Percentiles rank a stretch among this genome's conserved stretches.
Conservation (phyloP, 2,797 vertebrate genomes). For the Chaetophractus vellerosus region DNA sequence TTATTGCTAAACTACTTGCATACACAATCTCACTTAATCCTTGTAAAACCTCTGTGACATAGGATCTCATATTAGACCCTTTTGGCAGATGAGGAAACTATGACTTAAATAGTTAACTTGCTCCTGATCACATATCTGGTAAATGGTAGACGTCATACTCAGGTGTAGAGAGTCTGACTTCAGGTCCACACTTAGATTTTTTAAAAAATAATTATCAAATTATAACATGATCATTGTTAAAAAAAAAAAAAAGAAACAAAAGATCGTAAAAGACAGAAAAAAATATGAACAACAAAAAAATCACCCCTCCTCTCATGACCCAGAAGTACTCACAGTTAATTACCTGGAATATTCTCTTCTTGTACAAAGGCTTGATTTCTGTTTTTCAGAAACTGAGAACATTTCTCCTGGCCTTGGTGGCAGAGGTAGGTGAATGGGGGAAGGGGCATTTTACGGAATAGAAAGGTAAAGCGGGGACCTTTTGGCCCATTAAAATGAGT, state of each 20-base stretch:
- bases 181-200: neutral
- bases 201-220: neutral
- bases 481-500: constrained; percentile 81
- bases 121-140: neutral
- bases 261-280: neutral
- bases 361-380: neutral
- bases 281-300: neutral
- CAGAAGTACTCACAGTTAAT: neutral
- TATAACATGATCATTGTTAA: neutral
- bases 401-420: neutral
- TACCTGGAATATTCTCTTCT: constrained; percentile 16
- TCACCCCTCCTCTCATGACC: neutral
- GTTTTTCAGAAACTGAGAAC: neutral
- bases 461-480: constrained; percentile 56
- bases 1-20: constrained; percentile 38
- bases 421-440: fast-evolving
- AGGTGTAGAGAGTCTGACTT: neutral
- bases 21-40: constrained; percentile 41
- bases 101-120: neutral
- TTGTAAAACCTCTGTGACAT: neutral
- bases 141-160: neutral
- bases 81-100: neutral
- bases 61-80: neutral
- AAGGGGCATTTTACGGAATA: neutral
- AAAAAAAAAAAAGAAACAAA: neutral